Base-by-base conservation (phyloP, 1,140 invertebrate genomes). In the Euglossa dilemma region DNA sequence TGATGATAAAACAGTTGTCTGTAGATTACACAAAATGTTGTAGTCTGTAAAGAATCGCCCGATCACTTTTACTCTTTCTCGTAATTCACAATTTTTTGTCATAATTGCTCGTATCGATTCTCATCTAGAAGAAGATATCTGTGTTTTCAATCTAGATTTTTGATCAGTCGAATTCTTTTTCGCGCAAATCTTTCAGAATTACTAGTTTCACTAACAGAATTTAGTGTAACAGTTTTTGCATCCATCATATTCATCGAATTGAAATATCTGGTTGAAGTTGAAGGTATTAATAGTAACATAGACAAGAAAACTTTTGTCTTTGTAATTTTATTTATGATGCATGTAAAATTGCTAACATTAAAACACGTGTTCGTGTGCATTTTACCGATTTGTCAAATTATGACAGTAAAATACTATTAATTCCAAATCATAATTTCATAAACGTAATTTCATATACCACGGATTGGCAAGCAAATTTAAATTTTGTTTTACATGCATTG, bases 401-500 rank as follows among this genome's bases (percentile, higher is more conserved):
- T 25, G 76, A 36, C n/a, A 23, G 61, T 14, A 43, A 75, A 57
- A 64, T 52, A 56, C 2, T 67, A 18, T 20, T 45, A 43, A 43
- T 63, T 54, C 6, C 18, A 54, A 50, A 54, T 14, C 9, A 56
- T 59, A 12, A 43, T 72, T 72, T 61, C 43, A 28, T 36, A 20
- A 72, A 54, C 18, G 28, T 25, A 63, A 67, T 18, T 45, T 18
- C 61, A 11, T 45, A 47, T 36, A 43, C 50, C 11, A 69, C 45
- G 76, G 11, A 76, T 82, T 66, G 72, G 45, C 63, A 57, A 56
- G 45, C 66, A 18, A 54, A 80, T 63, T 69, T 47, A 23, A 70
- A 67, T 69, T 88, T 91, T 91, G 69, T 89, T 92, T 92, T 89
- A 87, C 88, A 79, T 87, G 85, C 87, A 90, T 83, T 87, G 85